Evolutionary conservation across 2,113 vertebrate species (phyloP).

Genomic region (Condylura cristata): DNA sequence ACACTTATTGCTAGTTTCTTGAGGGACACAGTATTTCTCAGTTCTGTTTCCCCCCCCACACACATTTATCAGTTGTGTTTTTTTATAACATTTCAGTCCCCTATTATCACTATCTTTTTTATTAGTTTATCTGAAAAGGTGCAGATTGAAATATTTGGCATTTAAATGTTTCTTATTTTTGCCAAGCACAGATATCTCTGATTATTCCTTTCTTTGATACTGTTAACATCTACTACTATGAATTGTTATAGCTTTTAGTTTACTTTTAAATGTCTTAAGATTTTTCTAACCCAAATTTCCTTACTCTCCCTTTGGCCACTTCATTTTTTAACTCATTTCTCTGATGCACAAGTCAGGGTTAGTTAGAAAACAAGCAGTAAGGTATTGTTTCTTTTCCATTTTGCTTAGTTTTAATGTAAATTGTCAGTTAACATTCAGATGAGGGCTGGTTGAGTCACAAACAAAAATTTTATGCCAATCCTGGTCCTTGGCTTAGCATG

Average conservation of each 20-base stretch:
- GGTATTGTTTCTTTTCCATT: conserved; percentile 15
- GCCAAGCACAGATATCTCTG: neutral
- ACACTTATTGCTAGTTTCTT: conserved; percentile 11
- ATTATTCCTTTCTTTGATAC: conserved; percentile 36
- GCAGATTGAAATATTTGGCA: conserved; percentile 15
- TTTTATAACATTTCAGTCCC: neutral
- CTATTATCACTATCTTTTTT: neutral
- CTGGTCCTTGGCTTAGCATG: neutral
- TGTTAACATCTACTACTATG: neutral
- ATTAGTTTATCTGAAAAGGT: neutral
- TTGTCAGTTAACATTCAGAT: conserved; percentile 34
- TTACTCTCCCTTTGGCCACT: neutral
- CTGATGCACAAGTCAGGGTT: neutral
- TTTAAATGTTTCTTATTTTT: conserved; percentile 37
- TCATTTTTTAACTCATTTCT: neutral
- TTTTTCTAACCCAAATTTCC: conserved; percentile 21
- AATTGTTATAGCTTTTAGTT: conserved; percentile 33
- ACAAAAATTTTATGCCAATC: neutral
- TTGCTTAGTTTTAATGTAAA: conserved; percentile 44
- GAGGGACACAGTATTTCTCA: neutral
- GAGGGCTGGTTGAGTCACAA: neutral
- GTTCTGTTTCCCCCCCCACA: neutral
- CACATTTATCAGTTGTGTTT: neutral
- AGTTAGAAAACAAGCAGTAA: conserved; percentile 25
- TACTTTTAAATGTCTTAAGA: conserved; percentile 34